Evolutionary conservation across 2,113 vertebrate species (phyloP).

Genomic region (Microtus richardsoni): DNA sequence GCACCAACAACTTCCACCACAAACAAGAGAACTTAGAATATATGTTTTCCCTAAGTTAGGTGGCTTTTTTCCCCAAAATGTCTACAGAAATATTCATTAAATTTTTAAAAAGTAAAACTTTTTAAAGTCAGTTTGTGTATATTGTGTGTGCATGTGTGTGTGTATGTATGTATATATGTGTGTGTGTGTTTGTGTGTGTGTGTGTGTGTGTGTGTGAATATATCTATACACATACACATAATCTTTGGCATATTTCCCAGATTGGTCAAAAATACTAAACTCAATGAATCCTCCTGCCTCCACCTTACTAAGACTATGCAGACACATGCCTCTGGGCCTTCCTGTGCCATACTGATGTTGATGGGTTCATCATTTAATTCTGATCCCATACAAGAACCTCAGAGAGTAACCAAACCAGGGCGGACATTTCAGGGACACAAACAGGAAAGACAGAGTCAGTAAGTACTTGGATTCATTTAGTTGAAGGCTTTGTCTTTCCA

Average conservation of each 20-base stretch:
- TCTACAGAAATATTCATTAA: neutral
- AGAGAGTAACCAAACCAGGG: neutral
- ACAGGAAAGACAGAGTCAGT: neutral
- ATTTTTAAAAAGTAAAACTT: constrained; percentile 19
- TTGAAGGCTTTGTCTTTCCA: no score
- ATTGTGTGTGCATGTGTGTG: no score
- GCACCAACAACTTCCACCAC: neutral
- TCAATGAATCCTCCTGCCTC: neutral
- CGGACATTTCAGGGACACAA: neutral
- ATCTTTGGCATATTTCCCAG: neutral
- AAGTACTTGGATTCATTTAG: neutral
- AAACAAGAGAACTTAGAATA: neutral
- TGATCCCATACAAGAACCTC: neutral
- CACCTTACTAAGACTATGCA: neutral
- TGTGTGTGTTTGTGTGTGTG: no score
- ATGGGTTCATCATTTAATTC: neutral
- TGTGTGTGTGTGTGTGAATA: no score
- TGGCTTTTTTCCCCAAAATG: neutral
- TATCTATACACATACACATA: no score
- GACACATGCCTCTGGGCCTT: neutral
- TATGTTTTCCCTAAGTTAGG: neutral
- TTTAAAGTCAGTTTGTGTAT: no score
- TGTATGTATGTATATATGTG: no score
- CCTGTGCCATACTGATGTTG: neutral
- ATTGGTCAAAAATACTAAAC: neutral